Evolutionary conservation across 1,140 invertebrate genomes (phyloP).

Genomic region (Monomorium pharaonis): DNA sequence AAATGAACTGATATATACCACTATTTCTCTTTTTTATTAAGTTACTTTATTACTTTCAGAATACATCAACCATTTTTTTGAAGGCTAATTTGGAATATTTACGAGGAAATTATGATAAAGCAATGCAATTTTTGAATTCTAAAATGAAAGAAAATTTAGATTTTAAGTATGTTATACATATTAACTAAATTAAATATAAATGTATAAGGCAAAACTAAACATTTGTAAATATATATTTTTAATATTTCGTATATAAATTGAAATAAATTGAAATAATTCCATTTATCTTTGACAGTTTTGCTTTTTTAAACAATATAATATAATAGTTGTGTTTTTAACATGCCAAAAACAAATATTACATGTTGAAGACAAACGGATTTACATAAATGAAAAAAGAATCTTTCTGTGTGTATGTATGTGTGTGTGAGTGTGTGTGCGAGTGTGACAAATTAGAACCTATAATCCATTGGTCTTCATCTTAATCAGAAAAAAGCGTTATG

Average conservation of each 20-base stretch:
- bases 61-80: slow-evolving; percentile 87
- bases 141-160: slow-evolving; percentile 84
- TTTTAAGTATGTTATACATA: slow-evolving; percentile 82
- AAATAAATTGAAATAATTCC: neutral
- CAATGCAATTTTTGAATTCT: slow-evolving; percentile 89
- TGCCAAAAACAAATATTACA: neutral
- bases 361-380: neutral
- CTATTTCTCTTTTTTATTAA: neutral
- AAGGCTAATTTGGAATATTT: slow-evolving; percentile 90
- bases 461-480: neutral
- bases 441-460: neutral
- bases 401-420: too few species aligned
- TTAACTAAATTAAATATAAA: slow-evolving; percentile 27
- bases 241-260: neutral
- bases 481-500: neutral
- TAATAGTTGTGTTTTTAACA: neutral
- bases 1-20: neutral
- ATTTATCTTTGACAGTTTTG: neutral
- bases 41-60: slow-evolving; percentile 82
- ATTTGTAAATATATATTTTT: slow-evolving; percentile 10
- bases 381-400: neutral
- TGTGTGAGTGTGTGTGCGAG: too few species aligned
- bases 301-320: neutral
- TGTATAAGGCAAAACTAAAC: neutral
- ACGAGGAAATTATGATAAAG: slow-evolving; percentile 88